Base-by-base conservation (phyloP, 2,797 vertebrate species). In the Neoniphon sammara region DNA sequence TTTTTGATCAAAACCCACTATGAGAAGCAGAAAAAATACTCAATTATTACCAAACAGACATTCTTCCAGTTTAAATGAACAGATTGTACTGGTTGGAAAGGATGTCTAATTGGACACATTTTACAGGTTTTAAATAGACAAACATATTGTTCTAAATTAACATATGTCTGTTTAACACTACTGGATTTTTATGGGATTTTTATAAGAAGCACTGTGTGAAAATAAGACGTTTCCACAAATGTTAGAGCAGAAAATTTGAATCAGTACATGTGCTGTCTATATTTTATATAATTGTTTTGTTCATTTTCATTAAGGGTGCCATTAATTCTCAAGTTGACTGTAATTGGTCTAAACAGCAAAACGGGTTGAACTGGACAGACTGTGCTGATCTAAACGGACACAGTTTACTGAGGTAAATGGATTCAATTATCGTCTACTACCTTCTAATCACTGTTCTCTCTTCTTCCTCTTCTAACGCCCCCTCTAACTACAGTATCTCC, bases 401-500 rank as follows among this genome's bases (percentile, higher is more conserved):
- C 3, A 14, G 49, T n/a, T 21, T 3, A 7, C 44, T 49, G 39
- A 21, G 25, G 4, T 49, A 23, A 60, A 30, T 54, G 21, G 30
- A 31, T 31, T 31, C 3, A 3, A 31, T 31, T 31, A 31, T 31
- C 6, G 30, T 31, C 30, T 42, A 12, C 39, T 14, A 47, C 17
- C 39, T 5, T 56, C 11, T 31, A 15, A 23, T 44, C 44, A 15
- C 36, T 31, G 56, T 49, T 53, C 12, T 14, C n/a, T 59, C 52
- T 59, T 36, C 30, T 15, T 36, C 25, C 58, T 66, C 60, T 42
- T 70, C 11, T 5, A 12, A 11, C 55, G 39, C 54, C 68, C 27
- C n/a, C 42, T 56, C 50, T 75, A 49, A 46, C 70, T 50, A 57
- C 58, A 52, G 44, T 54, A 27, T 72, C 56, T 25, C 30, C 15